Evolutionary conservation across 2,797 vertebrate species (phyloP).

Genomic region (Apogon talboti): DNA sequence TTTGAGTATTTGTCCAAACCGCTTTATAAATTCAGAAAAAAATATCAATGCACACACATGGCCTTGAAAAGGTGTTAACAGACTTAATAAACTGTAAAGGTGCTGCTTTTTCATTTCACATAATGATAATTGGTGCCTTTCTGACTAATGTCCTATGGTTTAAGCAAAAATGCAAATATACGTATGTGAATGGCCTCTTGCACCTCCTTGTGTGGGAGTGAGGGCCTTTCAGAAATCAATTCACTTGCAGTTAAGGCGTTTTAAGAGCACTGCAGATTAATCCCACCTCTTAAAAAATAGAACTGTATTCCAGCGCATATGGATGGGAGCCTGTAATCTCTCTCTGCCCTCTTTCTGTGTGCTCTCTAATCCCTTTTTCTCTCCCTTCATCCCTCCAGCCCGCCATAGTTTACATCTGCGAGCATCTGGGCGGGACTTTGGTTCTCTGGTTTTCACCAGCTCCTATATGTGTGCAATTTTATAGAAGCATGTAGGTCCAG

Average conservation of each 20-base stretch:
- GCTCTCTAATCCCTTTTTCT: slow-evolving; percentile 71
- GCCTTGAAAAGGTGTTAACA: not conserved
- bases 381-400: slow-evolving; percentile 49
- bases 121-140: not conserved
- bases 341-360: slow-evolving; percentile 79
- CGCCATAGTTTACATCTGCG: slow-evolving; percentile 71
- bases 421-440: slow-evolving; percentile 53
- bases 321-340: slow-evolving; percentile 81
- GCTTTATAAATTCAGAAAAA: not conserved
- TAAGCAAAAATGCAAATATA: slow-evolving; percentile 1
- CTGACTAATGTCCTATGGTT: not conserved
- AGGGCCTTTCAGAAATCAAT: slow-evolving; percentile 69
- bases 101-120: not conserved
- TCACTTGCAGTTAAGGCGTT: slow-evolving; percentile 46
- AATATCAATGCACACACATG: not conserved
- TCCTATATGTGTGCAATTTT: slow-evolving; percentile 30
- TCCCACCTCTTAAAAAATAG: slow-evolving; percentile 67
- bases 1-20: no score
- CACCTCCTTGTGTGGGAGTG: slow-evolving; percentile 24
- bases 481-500: slow-evolving; percentile 11
- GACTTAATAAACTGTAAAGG: no score
- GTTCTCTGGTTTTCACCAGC: slow-evolving; percentile 37
- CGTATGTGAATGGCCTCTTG: slow-evolving; percentile 18
- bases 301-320: slow-evolving; percentile 72
- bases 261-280: slow-evolving; percentile 65